Evolutionary conservation across 2,888 invertebrate species (phyloP).

Genomic region (Polydrusus cervinus): DNA sequence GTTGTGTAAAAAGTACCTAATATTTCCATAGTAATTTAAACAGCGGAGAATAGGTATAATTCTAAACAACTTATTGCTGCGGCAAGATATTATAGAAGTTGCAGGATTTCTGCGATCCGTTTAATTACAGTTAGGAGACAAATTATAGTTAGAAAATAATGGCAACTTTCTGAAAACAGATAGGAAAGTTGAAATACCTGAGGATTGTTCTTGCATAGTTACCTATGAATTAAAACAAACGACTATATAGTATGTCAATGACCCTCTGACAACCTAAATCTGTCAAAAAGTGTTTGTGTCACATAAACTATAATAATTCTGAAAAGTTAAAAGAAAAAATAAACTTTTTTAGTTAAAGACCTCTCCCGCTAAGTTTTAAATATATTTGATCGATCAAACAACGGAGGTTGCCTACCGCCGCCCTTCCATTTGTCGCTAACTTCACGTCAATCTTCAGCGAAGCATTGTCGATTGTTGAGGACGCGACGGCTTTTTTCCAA

Average conservation of each 20-base stretch:
- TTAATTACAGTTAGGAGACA: too few species aligned
- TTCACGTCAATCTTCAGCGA: constrained; percentile 9
- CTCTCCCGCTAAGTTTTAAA: background rate
- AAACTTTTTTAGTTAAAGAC: background rate
- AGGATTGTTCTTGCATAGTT: too few species aligned
- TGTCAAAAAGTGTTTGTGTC: background rate
- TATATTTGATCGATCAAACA: constrained; percentile 2
- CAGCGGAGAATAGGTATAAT: too few species aligned
- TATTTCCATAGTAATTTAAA: too few species aligned
- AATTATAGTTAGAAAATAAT: too few species aligned
- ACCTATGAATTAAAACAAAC: background rate
- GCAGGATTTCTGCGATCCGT: too few species aligned
- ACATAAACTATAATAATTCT: too few species aligned
- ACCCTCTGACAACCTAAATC: background rate
- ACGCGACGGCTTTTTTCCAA: constrained; percentile 4
- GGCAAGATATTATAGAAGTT: too few species aligned
- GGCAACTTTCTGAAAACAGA: too few species aligned
- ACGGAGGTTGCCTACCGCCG: background rate
- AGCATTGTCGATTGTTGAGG: constrained; percentile 1
- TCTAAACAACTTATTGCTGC: too few species aligned
- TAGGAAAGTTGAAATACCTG: too few species aligned
- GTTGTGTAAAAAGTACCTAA: too few species aligned
- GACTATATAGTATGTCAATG: background rate
- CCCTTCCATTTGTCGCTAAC: background rate
- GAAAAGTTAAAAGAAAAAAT: background rate